A percentile compares a stretch with the other conserved stretches of the same genome.
phyloP scores from a whole-genome alignment of 2,797 vertebrate genomes.

The Dicrostonyx torquatus region DNA sequence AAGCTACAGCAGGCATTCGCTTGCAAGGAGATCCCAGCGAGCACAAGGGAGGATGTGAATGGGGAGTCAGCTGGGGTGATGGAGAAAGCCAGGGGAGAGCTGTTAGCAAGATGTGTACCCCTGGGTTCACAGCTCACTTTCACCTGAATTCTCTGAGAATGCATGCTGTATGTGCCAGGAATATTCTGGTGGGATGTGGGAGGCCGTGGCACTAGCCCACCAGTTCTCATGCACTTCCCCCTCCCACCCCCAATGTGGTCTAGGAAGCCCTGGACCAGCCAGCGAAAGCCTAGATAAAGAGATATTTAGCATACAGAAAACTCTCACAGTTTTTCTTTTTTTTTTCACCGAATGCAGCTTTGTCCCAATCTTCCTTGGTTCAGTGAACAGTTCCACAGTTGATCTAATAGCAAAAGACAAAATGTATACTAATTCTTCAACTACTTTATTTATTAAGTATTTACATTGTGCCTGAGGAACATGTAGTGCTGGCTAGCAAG shows the following conservation, averaged over 20 bases:
- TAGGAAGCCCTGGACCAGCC: background rate
- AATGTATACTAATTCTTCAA: background rate
- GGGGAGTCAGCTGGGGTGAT: background rate
- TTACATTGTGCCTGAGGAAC: background rate
- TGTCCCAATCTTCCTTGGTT: background rate
- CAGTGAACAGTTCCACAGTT: background rate
- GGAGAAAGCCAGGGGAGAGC: background rate
- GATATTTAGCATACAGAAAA: background rate
- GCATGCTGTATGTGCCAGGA: no score
- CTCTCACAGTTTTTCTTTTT: background rate
- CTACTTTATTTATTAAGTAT: background rate
- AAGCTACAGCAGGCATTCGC: background rate
- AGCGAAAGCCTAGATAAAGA: background rate
- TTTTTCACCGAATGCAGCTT: background rate
- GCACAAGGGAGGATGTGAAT: background rate
- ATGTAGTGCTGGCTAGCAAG: background rate
- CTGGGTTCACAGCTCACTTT: background rate
- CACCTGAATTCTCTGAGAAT: background rate
- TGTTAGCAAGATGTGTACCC: background rate
- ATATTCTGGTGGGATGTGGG: no score
- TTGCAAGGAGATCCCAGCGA: background rate
- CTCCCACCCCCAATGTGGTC: no score
- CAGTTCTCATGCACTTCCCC: background rate
- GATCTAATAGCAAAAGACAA: background rate
- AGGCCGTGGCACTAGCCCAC: background rate